Percentiles rank a stretch among this genome's conserved stretches.
These are phyloP conservation scores for Monochamus alternatus DNA, from an alignment of 2,888 invertebrate genomes.

Conservation along the genomic window DNA sequence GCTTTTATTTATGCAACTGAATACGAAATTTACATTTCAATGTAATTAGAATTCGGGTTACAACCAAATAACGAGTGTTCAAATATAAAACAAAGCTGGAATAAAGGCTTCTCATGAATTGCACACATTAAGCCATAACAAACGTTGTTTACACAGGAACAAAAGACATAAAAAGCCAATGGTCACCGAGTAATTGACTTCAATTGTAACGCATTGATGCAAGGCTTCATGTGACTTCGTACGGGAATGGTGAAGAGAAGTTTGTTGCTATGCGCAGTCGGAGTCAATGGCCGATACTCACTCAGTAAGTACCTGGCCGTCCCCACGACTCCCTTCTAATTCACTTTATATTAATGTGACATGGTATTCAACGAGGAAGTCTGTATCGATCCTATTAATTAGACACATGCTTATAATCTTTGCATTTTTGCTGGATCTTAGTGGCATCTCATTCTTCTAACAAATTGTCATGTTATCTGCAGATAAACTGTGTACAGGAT, in stretches of 20 bases:
- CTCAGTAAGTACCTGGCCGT: slow-evolving; percentile 50
- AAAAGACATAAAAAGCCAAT: slow-evolving; percentile 44
- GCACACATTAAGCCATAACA: slow-evolving; percentile 20
- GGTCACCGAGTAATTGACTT: slow-evolving; percentile 50
- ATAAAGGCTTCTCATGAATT: not conserved
- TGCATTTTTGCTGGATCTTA: not conserved
- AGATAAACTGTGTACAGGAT: too few species aligned
- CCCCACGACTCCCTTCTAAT: slow-evolving; percentile 43
- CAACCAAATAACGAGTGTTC: too few species aligned
- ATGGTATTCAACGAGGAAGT: slow-evolving; percentile 32
- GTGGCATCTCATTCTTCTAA: not conserved
- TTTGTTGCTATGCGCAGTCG: slow-evolving; percentile 55
- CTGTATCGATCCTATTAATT: slow-evolving; percentile 16
- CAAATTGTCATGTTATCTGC: not conserved
- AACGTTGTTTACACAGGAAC: slow-evolving; percentile 19
- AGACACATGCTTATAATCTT: not conserved
- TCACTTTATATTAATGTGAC: slow-evolving; percentile 35
- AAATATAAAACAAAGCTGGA: not conserved
- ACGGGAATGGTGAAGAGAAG: slow-evolving; percentile 38
- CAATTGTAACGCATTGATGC: slow-evolving; percentile 51
- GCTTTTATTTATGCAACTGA: too few species aligned
- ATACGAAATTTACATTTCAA: too few species aligned
- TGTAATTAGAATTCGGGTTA: too few species aligned
- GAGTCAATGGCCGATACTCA: slow-evolving; percentile 51
- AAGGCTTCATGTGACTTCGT: slow-evolving; percentile 44